Conservation (phyloP, 2,113 vertebrate genomes). For the Chaetura pelagica region DNA sequence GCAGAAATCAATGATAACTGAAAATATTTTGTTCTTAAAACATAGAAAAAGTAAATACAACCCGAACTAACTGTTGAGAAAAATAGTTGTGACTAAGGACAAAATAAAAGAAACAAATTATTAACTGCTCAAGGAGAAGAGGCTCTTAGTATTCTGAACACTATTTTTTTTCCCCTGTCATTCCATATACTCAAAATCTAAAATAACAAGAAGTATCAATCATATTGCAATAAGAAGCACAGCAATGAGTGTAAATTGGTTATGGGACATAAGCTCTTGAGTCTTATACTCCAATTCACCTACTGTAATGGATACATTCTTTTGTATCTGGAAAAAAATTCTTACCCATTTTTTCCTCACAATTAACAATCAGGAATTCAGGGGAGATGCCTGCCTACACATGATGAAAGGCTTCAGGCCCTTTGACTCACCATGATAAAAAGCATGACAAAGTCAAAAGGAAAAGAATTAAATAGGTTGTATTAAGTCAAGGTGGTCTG, state of each 20-base stretch:
- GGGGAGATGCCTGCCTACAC: neutral
- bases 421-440: neutral
- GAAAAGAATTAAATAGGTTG: neutral
- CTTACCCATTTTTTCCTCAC: neutral
- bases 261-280: neutral
- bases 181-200: neutral
- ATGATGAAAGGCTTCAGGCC: neutral
- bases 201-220: neutral
- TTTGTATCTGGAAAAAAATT: neutral
- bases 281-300: neutral
- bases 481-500: neutral
- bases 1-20: neutral
- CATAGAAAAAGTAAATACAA: neutral
- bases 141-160: neutral
- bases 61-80: neutral
- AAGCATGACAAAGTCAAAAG: neutral
- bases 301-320: neutral
- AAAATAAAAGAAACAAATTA: neutral
- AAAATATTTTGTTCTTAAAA: neutral
- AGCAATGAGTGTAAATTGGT: neutral
- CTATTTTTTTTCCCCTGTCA: neutral
- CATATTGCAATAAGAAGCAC: neutral
- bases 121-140: neutral
- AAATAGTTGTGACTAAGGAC: neutral
- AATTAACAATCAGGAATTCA: neutral